Evolutionary conservation across 2,797 vertebrate genomes (phyloP).

Genomic region (Coilia nasus): DNA sequence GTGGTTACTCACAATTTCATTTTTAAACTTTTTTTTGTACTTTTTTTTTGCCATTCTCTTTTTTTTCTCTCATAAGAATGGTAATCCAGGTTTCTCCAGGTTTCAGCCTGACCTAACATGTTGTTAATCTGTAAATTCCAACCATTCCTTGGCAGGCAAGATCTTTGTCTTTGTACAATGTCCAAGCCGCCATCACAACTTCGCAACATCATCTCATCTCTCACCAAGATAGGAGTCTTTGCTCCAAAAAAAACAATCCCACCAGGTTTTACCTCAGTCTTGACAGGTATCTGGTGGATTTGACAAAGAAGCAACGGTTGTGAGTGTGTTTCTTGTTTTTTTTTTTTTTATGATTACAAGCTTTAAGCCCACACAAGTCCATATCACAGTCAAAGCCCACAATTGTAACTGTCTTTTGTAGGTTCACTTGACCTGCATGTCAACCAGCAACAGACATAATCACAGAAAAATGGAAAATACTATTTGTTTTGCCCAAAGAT

Average conservation of each 20-base stretch:
- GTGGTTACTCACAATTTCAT: constrained; percentile 25
- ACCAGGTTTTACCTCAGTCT: too few species aligned
- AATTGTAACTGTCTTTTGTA: too few species aligned
- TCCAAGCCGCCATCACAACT: not conserved
- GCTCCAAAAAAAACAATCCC: too few species aligned
- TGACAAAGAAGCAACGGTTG: too few species aligned
- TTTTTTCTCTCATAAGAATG: not conserved
- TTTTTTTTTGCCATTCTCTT: not conserved
- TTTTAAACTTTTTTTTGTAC: constrained; percentile 8
- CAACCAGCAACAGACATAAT: constrained; percentile 11
- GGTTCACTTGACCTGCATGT: not conserved
- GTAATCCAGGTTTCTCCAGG: not conserved
- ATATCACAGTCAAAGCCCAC: too few species aligned
- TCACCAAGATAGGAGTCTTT: not conserved
- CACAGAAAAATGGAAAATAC: not conserved
- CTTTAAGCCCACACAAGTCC: too few species aligned
- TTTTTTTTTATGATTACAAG: too few species aligned
- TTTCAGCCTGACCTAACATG: not conserved
- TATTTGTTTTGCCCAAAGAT: not conserved
- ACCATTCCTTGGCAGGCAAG: not conserved
- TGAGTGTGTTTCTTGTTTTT: too few species aligned
- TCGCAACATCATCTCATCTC: not conserved
- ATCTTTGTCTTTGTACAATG: not conserved
- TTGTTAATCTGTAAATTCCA: not conserved
- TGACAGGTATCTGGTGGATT: too few species aligned